phyloP scores from a whole-genome alignment of 2,113 vertebrate species.

The Phyllopteryx taeniolatus region DNA sequence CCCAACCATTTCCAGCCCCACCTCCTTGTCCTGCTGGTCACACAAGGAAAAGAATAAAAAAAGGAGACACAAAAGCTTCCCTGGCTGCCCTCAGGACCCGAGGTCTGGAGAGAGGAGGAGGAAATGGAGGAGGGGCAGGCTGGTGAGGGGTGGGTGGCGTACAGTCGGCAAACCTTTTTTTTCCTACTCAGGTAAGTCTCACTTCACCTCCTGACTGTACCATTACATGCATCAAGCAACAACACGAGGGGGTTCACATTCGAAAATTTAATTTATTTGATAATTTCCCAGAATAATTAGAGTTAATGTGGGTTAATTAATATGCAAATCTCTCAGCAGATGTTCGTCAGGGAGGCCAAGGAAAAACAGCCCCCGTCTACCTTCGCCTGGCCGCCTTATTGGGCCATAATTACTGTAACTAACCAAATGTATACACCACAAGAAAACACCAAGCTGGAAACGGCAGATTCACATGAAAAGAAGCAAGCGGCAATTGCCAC shows the following conservation, averaged over 20 bases:
- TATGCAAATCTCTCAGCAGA: constrained; percentile 99
- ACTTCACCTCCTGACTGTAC: constrained; percentile 36
- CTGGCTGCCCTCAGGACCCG: constrained; percentile 71
- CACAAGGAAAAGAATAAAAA: constrained; percentile 89
- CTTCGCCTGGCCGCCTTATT: constrained; percentile 99
- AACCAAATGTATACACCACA: constrained; percentile 93
- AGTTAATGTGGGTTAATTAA: constrained; percentile 99
- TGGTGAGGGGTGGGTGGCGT: neutral
- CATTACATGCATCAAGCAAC: constrained; percentile 92
- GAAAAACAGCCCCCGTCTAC: constrained; percentile 90
- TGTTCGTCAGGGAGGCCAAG: constrained; percentile 96
- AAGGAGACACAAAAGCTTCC: constrained; percentile 90
- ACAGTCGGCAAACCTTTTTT: constrained; percentile 29
- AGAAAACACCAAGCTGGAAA: constrained; percentile 8
- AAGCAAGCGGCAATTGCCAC: neutral
- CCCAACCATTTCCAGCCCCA: constrained; percentile 11
- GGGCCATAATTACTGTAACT: constrained; percentile 99
- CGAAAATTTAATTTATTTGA: constrained; percentile 99
- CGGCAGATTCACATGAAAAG: neutral
- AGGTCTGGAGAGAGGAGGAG: constrained; percentile 55
- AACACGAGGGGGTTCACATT: constrained; percentile 92
- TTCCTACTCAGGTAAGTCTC: constrained; percentile 85
- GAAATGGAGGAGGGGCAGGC: neutral
- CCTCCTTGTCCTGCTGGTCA: constrained; percentile 73
- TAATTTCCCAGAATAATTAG: constrained; percentile 99